Percentiles rank a stretch among this genome's conserved stretches.
These are phyloP conservation scores for Enhydra lutris DNA, from an alignment of 2,113 vertebrate genomes.

Conservation along the genomic window DNA sequence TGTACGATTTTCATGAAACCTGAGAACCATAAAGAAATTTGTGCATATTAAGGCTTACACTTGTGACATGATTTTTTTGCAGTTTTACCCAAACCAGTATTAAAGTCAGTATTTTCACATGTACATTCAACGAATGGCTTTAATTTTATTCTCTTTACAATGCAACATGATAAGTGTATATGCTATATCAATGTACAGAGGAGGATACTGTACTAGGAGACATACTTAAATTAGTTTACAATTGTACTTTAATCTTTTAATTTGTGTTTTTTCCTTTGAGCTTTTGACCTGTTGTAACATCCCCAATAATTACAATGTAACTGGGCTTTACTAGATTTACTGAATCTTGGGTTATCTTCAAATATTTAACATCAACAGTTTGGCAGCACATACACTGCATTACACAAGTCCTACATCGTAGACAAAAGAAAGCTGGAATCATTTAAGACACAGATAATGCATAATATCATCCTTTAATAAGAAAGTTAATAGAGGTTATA, in stretches of 20 bases:
- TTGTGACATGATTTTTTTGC: not conserved
- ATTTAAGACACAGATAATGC: not conserved
- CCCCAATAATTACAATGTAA: not conserved
- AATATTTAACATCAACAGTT: not conserved
- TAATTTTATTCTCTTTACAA: not conserved
- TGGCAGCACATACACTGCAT: not conserved
- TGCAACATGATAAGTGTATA: fast-evolving
- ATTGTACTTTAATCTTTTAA: not conserved
- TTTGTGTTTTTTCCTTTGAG: not conserved
- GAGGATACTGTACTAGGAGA: not conserved
- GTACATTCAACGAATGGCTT: too few relatives aligned
- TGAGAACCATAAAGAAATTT: not conserved
- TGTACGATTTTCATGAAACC: not conserved
- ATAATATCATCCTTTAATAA: not conserved
- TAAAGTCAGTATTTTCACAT: not conserved
- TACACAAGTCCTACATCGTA: not conserved
- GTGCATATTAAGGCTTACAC: not conserved
- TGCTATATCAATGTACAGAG: not conserved
- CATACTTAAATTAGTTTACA: not conserved
- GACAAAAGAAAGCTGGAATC: not conserved
- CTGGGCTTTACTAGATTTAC: not conserved
- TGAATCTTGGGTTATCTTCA: not conserved
- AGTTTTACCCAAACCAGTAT: not conserved
- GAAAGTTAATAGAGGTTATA: not conserved
- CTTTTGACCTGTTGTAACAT: not conserved